phyloP scores from a whole-genome alignment of 2,797 vertebrate species.

The Poecilia wingei region DNA sequence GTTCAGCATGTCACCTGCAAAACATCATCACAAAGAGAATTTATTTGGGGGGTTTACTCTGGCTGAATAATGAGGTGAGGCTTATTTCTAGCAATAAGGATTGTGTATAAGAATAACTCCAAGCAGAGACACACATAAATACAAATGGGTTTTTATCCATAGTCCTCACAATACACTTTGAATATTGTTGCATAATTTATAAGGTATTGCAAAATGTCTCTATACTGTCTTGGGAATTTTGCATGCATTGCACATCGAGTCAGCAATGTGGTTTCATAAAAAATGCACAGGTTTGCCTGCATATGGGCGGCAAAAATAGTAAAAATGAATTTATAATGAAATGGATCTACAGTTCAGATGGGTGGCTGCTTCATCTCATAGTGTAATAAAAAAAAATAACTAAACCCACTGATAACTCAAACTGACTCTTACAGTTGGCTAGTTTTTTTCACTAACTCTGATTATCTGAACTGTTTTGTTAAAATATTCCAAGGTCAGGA shows the following conservation, averaged over 20 bases:
- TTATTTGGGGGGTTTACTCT: conserved; percentile 39
- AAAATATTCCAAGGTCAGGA: neutral
- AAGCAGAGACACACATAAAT: conserved; percentile 12
- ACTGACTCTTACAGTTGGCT: neutral
- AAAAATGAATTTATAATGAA: conserved; percentile 33
- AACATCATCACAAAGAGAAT: conserved; percentile 48
- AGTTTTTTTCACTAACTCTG: neutral
- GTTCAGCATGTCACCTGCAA: conserved; percentile 57
- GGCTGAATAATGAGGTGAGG: conserved; percentile 32
- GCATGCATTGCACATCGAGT: conserved; percentile 48
- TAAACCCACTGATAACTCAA: neutral
- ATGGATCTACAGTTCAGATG: conserved; percentile 30
- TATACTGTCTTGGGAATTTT: conserved; percentile 55
- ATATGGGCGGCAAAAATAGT: conserved; percentile 24
- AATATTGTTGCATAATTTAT: conserved; percentile 71
- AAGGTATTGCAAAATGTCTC: conserved; percentile 28
- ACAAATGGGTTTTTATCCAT: conserved; percentile 11
- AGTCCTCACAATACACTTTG: conserved; percentile 15
- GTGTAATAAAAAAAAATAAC: neutral
- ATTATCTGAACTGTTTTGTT: neutral
- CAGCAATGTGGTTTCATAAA: conserved; percentile 53
- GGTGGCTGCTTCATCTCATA: neutral
- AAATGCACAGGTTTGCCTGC: conserved; percentile 44
- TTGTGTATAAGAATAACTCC: conserved; percentile 43
- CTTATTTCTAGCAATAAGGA: conserved; percentile 13